Conservation (phyloP, 2,797 vertebrate species). For the Myotis findleyi region DNA sequence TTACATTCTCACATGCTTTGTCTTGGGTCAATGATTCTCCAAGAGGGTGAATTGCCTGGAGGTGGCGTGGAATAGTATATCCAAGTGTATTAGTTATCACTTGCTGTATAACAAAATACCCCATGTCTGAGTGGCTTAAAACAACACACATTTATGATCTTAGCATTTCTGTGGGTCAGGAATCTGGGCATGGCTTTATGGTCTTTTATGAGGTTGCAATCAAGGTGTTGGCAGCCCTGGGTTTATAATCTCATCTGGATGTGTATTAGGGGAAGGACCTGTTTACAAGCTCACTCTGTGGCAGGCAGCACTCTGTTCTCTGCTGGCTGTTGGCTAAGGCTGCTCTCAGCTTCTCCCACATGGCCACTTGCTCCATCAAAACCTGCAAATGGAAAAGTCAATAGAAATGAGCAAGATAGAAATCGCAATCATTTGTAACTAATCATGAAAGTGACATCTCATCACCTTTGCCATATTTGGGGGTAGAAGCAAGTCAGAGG, state of each 20-base stretch:
- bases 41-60: not conserved
- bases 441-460: not conserved
- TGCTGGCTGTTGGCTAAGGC: not conserved
- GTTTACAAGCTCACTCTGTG: not conserved
- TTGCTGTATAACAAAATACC: not conserved
- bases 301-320: not conserved
- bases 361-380: conserved; percentile 12
- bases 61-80: not conserved
- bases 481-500: not conserved
- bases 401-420: not conserved
- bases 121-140: conserved; percentile 25
- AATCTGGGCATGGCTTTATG: not conserved
- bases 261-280: not conserved
- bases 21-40: conserved; percentile 28
- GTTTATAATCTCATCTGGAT: not conserved
- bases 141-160: not conserved
- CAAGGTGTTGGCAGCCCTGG: not conserved
- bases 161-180: not conserved
- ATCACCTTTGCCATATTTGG: not conserved
- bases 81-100: not conserved
- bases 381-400: conserved; percentile 27
- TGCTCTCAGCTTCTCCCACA: not conserved
- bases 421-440: not conserved
- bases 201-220: not conserved
- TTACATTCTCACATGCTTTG: conserved; percentile 27